phyloP scores from a whole-genome alignment of 2,797 vertebrate genomes.

The Cuniculus paca region DNA sequence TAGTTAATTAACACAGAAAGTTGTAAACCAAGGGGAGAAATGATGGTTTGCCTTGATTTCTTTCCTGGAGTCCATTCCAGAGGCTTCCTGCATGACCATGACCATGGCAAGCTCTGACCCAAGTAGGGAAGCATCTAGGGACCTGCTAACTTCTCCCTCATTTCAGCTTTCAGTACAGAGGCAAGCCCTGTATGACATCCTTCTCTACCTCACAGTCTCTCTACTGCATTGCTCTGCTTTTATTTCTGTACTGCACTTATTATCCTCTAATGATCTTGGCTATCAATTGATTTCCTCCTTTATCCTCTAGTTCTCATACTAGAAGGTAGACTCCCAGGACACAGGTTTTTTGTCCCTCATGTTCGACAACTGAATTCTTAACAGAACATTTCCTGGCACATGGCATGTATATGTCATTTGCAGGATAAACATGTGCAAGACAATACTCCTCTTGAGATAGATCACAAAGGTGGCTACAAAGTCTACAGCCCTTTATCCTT shows the following conservation, averaged over 20 bases:
- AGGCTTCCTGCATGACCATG: neutral
- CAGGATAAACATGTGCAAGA: neutral
- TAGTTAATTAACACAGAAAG: neutral
- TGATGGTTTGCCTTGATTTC: neutral
- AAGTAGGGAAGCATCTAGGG: rapidly evolving
- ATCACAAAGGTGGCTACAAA: neutral
- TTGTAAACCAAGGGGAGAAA: neutral
- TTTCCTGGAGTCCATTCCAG: neutral
- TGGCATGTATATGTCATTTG: neutral
- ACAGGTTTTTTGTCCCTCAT: neutral
- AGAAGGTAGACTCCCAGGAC: neutral
- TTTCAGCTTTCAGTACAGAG: neutral
- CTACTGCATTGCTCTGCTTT: neutral
- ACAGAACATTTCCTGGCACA: neutral
- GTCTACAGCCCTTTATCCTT: neutral
- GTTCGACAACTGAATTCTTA: neutral
- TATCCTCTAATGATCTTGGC: neutral
- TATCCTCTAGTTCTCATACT: neutral
- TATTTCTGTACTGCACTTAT: neutral
- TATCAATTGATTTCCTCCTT: neutral
- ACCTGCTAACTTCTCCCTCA: neutral
- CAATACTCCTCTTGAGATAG: neutral
- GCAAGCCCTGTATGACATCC: neutral
- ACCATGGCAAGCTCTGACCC: neutral
- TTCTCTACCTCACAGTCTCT: neutral